Evolutionary conservation across 1,140 invertebrate genomes (phyloP).

Genomic region (Chlorops oryzae): DNA sequence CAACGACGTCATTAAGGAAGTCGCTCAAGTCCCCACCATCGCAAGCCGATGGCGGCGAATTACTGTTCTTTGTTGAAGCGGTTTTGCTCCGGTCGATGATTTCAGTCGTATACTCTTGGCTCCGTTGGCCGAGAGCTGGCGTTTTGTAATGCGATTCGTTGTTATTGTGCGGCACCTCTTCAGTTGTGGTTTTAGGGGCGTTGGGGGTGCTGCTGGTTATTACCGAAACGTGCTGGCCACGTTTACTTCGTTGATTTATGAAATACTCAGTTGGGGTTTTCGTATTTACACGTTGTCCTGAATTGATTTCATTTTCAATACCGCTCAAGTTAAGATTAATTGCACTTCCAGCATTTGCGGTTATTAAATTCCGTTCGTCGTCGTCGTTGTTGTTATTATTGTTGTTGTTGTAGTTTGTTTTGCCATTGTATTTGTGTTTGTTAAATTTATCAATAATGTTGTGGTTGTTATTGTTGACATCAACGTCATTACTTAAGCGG

Average conservation of each 20-base stretch:
- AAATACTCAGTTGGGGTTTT: too few relatives aligned
- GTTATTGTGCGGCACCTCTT: too few relatives aligned
- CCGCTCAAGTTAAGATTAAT: too few relatives aligned
- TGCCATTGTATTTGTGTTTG: background rate
- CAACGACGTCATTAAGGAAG: slow-evolving; percentile 14
- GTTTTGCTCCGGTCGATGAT: background rate
- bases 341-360: too few relatives aligned
- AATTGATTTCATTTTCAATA: too few relatives aligned
- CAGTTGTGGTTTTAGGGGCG: too few relatives aligned
- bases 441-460: background rate
- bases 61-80: background rate
- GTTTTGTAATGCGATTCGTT: too few relatives aligned
- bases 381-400: slow-evolving; percentile 9
- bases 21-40: slow-evolving; percentile 3
- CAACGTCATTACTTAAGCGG: background rate
- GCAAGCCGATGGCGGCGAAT: background rate
- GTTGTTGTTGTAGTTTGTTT: background rate
- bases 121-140: background rate
- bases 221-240: too few relatives aligned
- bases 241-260: too few relatives aligned
- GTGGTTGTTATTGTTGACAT: background rate
- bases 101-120: background rate
- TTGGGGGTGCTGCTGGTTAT: background rate
- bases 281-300: too few relatives aligned
- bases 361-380: background rate